Evolutionary conservation across 2,888 invertebrate species (phyloP), one percentile per base, ranked within the genome.

Genomic region (Agriotes lineatus): DNA sequence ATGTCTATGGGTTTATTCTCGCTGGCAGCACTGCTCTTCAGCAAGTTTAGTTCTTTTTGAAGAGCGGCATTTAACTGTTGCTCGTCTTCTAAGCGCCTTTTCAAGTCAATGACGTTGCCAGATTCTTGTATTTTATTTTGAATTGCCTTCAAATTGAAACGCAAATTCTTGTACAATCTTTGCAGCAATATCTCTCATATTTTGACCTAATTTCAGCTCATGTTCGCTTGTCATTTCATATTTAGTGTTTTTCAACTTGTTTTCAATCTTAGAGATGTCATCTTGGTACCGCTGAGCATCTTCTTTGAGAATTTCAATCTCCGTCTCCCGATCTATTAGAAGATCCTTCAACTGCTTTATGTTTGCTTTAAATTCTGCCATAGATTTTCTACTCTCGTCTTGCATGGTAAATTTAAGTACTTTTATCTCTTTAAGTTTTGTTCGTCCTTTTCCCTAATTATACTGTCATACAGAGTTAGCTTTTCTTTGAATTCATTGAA

Each of bases 91-190:
- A 89, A 76, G 70, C 85, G 88, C 76, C 86, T 88, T 0, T 86
- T 86, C 5, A 91, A 75, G 71, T 90, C 90, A 20, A 88, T 86
- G 66, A 88, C 86, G 72, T 90, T 90, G 5, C 85, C 88, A 22
- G 84, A 86, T 45, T 89, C 87, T 64, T 87, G 88, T 72, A 87
- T 83, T 75, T 87, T 87, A 62, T 78, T 84, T 67, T 86, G 85
- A 9, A 87, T 86, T 1, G 84, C 86, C 72, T 85, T 84, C 39
- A 87, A 76, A 74, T 86, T 87, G 2, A 86, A 85, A 20, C 89
- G 89, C 10, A 87, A 82, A 65, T 83, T 85, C 72, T 88, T 88
- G 72, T 33, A 74, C 66, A 54, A 78, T 76, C 44, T 76, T 77
- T 14, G 76, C 73, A 5, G 77, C 76, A 10, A 77, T 61, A 56